Percentiles rank a stretch among this genome's conserved stretches.
phyloP scores from a whole-genome alignment of 2,797 vertebrate genomes.

The Pteronotus mesoamericanus region DNA sequence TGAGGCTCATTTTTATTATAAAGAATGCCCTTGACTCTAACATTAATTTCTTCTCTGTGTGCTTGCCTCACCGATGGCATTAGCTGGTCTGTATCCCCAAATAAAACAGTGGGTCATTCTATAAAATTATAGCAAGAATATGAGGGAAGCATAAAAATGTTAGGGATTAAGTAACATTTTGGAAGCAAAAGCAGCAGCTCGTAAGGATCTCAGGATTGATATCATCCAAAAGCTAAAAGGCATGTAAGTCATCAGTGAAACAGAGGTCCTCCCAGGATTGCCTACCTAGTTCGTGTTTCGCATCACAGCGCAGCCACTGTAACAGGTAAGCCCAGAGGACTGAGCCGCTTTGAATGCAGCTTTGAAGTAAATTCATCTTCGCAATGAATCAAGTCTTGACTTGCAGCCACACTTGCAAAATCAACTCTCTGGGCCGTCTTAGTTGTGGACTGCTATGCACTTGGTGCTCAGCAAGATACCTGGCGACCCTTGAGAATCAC shows the following conservation, averaged over 20 bases:
- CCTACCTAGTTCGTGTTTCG: background rate
- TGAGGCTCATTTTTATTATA: background rate
- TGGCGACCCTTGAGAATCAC: background rate
- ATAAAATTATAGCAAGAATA: background rate
- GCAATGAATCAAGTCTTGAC: background rate
- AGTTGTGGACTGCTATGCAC: background rate
- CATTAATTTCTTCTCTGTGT: background rate
- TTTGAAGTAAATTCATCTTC: background rate
- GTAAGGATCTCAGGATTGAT: background rate
- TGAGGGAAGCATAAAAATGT: background rate
- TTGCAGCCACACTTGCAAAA: background rate
- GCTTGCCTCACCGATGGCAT: background rate
- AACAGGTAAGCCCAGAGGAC: background rate
- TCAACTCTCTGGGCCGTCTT: background rate
- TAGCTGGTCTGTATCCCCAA: background rate
- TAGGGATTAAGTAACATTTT: background rate
- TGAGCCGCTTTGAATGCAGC: background rate
- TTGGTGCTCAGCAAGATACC: background rate
- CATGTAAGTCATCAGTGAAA: background rate
- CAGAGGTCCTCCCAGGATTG: background rate
- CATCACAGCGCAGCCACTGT: background rate
- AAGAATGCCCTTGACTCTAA: background rate
- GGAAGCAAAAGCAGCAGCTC: background rate
- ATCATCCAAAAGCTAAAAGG: background rate
- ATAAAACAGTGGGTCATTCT: background rate